These are phyloP conservation scores for Rhinogobio ventralis DNA, from an alignment of 2,797 vertebrate species.

Conservation along the genomic window DNA sequence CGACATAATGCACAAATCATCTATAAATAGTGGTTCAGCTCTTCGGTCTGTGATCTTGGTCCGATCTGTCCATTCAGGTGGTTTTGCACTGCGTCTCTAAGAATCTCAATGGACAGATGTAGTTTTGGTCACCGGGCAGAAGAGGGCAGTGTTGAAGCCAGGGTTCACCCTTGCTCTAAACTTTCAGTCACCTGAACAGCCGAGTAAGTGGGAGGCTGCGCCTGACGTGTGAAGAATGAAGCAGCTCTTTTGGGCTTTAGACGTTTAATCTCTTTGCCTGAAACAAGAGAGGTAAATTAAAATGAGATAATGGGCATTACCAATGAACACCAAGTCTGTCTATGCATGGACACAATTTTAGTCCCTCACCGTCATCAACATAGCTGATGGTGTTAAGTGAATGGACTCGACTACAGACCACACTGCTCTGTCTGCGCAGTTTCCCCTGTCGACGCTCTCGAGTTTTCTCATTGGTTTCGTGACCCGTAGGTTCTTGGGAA, in stretches of 20 bases:
- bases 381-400: constrained; percentile 91
- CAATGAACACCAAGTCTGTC: not conserved
- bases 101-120: constrained; percentile 71
- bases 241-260: constrained; percentile 88
- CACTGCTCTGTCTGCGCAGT: constrained; percentile 85
- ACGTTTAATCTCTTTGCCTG: constrained; percentile 90
- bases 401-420: constrained; percentile 87
- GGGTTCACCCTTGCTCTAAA: constrained; percentile 82
- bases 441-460: constrained; percentile 75
- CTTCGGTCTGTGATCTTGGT: constrained; percentile 74
- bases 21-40: constrained; percentile 50
- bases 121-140: constrained; percentile 76
- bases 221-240: constrained; percentile 88
- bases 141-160: not conserved
- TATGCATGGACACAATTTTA: not conserved
- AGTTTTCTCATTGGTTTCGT: constrained; percentile 50
- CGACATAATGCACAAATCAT: constrained; percentile 20
- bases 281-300: constrained; percentile 37
- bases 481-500: constrained; percentile 52
- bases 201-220: constrained; percentile 76
- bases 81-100: constrained; percentile 58
- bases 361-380: constrained; percentile 85
- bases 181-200: constrained; percentile 83
- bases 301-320: not conserved
- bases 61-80: constrained; percentile 69